Base-by-base conservation (phyloP, 2,113 vertebrate genomes). In the Gnathonemus echidnorhynchus region DNA sequence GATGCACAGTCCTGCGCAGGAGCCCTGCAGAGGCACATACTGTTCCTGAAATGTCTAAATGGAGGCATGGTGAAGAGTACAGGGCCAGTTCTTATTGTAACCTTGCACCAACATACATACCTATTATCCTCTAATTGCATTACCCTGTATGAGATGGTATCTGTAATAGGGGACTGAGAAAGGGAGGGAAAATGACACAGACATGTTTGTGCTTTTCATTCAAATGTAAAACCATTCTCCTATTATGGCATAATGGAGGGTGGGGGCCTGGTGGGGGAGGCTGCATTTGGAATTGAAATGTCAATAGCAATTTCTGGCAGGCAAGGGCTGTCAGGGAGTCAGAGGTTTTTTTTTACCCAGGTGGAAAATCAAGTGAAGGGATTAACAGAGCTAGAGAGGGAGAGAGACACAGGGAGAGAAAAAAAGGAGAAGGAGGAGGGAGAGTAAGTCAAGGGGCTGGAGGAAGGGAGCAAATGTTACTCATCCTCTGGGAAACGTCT, bases 281-380 rank as follows among this genome's bases (percentile, higher is more conserved):
- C 91, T 93, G 93, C 92, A 94, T 96, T 86, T 86, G 85, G 95
- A 97, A 98, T 97, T 97, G 96, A 97, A 97, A 97, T 96, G 96
- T 97, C 98, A 97, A 95, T 96, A 96, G 96, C 96, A 96, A 97
- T 98, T 97, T 97, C 96, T 97, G 97, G 95, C 95, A 95, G 94
- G 93, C 91, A 91, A 94, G 93, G 94, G 94, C 94, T 94, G 94
- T 94, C 94, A 94, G 92, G 95, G 95, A 90, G 93, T 94, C 87
- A 94, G 94, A 92, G 94, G 93, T 39, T 45, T 86, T 95, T 95
- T 93, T 92, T 91, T 56, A 24, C 93, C 93, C 94, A 39, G 91
- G 91, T 95, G 93, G 86, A 93, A 95, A 92, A 93, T 66, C 89
- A 93, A 94, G 91, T 91, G 91, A 90, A 92, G 92, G 93, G 95